These are phyloP conservation scores for Sinella curviseta DNA, from an alignment of 1,140 invertebrate species.

Conservation along the genomic window DNA sequence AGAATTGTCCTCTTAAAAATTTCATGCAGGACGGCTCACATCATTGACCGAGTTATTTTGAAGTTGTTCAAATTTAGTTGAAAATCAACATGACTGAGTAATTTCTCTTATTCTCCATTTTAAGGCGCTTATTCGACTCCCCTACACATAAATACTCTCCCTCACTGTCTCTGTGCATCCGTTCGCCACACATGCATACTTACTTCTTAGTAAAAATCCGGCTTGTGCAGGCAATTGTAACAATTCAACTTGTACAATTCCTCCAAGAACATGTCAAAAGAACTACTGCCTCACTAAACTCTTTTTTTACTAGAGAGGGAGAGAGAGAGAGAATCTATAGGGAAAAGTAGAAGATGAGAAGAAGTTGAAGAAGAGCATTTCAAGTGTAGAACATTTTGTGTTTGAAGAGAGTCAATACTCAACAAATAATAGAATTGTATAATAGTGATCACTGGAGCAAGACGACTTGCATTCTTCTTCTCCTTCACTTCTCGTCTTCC, in stretches of 20 bases:
- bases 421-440: background rate
- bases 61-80: no score
- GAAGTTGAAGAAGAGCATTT: background rate
- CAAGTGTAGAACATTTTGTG: background rate
- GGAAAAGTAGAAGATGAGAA: background rate
- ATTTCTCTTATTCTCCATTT: no score
- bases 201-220: no score
- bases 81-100: no score
- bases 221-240: background rate
- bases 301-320: background rate
- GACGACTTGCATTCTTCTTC: background rate
- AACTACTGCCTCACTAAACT: background rate
- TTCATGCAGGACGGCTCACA: no score
- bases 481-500: background rate
- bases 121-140: no score
- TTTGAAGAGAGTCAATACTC: constrained; percentile 9
- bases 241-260: background rate
- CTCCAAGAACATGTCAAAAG: background rate
- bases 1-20: no score
- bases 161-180: no score
- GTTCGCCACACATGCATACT: no score
- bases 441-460: constrained; percentile 5
- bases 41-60: no score
- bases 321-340: background rate
- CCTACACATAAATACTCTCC: no score